These are phyloP conservation scores for Pseudanteris insignis DNA, from an alignment of 2,888 invertebrate species.

Conservation along the genomic window DNA sequence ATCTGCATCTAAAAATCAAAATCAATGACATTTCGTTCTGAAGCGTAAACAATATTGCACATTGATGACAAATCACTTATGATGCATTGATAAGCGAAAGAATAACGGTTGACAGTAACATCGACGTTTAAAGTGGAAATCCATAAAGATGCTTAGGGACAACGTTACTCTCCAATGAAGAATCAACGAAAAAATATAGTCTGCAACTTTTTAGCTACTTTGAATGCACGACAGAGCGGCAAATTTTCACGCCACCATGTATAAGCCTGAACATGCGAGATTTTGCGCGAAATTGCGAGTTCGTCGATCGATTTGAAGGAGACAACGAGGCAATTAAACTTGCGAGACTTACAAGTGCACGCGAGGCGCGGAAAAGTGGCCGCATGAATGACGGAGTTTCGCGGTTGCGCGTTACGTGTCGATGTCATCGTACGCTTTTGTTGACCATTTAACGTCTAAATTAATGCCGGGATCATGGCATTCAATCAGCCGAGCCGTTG, in stretches of 20 bases:
- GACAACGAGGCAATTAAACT: slow-evolving; percentile 42
- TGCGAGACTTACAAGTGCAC: slow-evolving; percentile 24
- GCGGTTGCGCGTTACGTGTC: slow-evolving; percentile 10
- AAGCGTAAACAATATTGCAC: too few species aligned
- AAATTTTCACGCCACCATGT: slow-evolving; percentile 23
- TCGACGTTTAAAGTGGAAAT: too few species aligned
- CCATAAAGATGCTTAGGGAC: too few species aligned
- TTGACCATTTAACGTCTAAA: slow-evolving; percentile 24
- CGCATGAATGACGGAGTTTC: slow-evolving; percentile 30
- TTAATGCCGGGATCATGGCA: slow-evolving; percentile 32
- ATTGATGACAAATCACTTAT: too few species aligned
- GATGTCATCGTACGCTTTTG: slow-evolving; percentile 6
- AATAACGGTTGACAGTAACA: too few species aligned
- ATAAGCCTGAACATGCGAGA: slow-evolving; percentile 17
- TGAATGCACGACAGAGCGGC: too few species aligned
- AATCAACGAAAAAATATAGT: too few species aligned
- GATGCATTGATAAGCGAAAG: too few species aligned
- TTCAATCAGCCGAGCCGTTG: slow-evolving; percentile 1
- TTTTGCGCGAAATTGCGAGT: background rate
- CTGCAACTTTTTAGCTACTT: too few species aligned
- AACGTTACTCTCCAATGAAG: too few species aligned
- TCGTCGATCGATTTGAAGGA: slow-evolving; percentile 39
- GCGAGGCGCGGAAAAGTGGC: slow-evolving; percentile 37
- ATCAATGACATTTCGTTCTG: too few species aligned
- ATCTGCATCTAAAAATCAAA: too few species aligned